These are phyloP conservation scores for Drosophila stalkeri DNA, from an alignment of 2,888 invertebrate species.

Conservation along the genomic window DNA sequence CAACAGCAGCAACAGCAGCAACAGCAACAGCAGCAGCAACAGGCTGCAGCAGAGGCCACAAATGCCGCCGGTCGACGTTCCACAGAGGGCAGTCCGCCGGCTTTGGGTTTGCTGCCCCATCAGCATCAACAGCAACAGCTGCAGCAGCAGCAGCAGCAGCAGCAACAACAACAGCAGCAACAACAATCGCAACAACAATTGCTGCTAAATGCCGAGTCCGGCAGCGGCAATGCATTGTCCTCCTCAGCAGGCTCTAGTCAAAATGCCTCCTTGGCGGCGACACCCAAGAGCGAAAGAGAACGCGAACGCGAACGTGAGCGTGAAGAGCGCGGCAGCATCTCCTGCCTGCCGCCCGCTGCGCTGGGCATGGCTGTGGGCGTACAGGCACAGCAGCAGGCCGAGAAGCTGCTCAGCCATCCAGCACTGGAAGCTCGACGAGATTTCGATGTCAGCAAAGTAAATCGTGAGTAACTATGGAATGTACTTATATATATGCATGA, in stretches of 20 bases:
- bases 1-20: slow-evolving; percentile 64
- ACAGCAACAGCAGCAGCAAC: slow-evolving; percentile 39
- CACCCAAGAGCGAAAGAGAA: slow-evolving; percentile 76
- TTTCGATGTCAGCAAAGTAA: slow-evolving; percentile 85
- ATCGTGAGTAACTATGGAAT: slow-evolving; percentile 82
- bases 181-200: slow-evolving; percentile 47
- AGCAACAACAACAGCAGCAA: slow-evolving; percentile 33
- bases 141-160: slow-evolving; percentile 44
- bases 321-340: slow-evolving; percentile 79
- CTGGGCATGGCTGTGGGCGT: slow-evolving; percentile 57
- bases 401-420: slow-evolving; percentile 83
- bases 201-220: slow-evolving; percentile 53
- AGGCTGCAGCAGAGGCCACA: slow-evolving; percentile 29
- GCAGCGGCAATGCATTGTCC: slow-evolving; percentile 62
- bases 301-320: slow-evolving; percentile 71
- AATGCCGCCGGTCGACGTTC: slow-evolving; percentile 63
- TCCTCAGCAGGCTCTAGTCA: slow-evolving; percentile 79
- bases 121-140: slow-evolving; percentile 43
- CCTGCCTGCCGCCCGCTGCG: slow-evolving; percentile 81
- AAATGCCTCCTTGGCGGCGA: slow-evolving; percentile 74
- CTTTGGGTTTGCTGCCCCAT: slow-evolving; percentile 39
- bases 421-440: slow-evolving; percentile 82
- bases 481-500: neutral
- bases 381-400: slow-evolving; percentile 74
- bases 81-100: slow-evolving; percentile 66